Base-by-base conservation (phyloP, 2,797 vertebrate genomes). In the Anabacerthia variegaticeps region DNA sequence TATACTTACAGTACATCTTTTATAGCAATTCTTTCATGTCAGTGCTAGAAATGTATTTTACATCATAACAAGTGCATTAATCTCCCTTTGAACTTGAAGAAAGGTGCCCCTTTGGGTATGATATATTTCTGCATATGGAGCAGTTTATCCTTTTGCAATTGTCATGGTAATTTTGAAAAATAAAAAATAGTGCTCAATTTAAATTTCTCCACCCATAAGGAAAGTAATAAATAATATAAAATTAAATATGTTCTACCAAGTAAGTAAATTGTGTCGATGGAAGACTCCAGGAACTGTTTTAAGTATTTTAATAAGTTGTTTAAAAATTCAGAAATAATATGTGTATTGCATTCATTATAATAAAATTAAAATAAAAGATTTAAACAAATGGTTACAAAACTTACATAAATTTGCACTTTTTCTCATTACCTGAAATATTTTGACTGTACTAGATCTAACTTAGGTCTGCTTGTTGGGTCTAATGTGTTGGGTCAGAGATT, bases 111-210 rank as follows among this genome's bases (percentile, higher is more conserved):
- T 54, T 34, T 55, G 72, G 12, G 14, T 77, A 59, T 94, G 92
- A 94, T 84, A 30, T 75, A 95, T 80, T 80, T 36, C 46, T 89
- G 39, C 43, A 61, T 65, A 75, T 68, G 36, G 46, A 95, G 46
- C 32, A 89, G 46, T 94, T 96, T 91, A 81, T 95, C 32, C 46
- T 91, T 94, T 91, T 86, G 27, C 12, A 72, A 85, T 37, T 88
- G 46, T 32, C 48, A 51, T 51, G n/a, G 74, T 89, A 85, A 94
- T 93, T 95, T 59, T 54, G n/a, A 92, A 95, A 89, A 91, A 89
- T 37, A 79, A 92, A 85, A 83, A 59, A 61, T 46, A 54, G 6
- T 22, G 28, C 22, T 85, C 71, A 58, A 89, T 92, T 89, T 92
- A 36, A 89, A 85, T 88, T 88, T 95, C 22, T 86, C 36, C 68